Conservation (phyloP, 53 echinoderm and acorn worm genomes). For the Mesocentrotus franciscanus region DNA sequence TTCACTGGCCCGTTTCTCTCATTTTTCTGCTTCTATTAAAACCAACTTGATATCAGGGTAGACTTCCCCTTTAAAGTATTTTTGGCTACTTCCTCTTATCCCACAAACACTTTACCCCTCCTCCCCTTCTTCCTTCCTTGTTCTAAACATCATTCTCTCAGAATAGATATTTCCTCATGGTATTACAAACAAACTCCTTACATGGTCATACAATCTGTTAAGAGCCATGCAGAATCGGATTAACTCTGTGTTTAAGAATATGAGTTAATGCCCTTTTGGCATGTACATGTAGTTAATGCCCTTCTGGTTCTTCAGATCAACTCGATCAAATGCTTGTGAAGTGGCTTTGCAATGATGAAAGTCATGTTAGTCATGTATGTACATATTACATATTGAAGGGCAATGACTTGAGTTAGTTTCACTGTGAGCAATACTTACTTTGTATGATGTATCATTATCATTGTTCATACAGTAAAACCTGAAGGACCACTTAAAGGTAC, state of each 20-base stretch:
- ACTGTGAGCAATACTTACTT: not conserved
- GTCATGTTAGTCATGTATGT: not conserved
- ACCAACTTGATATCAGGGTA: no score
- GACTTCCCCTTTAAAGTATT: no score
- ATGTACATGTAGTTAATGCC: no score
- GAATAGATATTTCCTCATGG: not conserved
- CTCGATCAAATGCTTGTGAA: not conserved
- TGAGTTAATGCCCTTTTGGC: no score
- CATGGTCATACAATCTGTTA: not conserved
- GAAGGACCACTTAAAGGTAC: no score
- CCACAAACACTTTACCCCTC: not conserved
- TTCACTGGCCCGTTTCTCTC: no score
- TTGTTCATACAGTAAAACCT: no score
- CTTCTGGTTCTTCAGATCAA: no score
- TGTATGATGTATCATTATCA: not conserved
- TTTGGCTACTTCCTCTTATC: not conserved
- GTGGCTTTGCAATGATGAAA: not conserved
- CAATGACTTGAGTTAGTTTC: not conserved
- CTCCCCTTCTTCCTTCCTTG: not conserved
- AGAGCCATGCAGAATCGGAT: no score
- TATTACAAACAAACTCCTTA: not conserved
- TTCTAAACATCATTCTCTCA: not conserved
- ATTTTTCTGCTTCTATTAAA: no score
- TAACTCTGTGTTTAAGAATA: no score
- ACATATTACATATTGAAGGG: not conserved